Base-by-base conservation (phyloP, 2,888 invertebrate species). In the Aphidoletes aphidimyza region DNA sequence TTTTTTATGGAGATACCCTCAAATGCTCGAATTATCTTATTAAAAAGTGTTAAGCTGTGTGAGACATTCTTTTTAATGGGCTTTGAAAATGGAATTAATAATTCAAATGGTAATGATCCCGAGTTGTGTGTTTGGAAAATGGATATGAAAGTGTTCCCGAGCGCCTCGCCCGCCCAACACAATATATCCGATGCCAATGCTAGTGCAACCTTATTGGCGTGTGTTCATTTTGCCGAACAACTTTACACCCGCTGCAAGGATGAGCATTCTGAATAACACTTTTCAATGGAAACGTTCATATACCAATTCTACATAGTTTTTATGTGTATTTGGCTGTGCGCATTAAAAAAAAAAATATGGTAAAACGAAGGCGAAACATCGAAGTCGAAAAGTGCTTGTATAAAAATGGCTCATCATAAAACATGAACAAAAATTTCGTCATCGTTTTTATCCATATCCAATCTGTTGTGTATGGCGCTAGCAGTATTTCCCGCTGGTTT, bases 291-390 rank as follows among this genome's bases (percentile, higher is more conserved):
- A 42, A 42, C 8, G 42, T 30, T 69, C 69, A 69, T 69, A 69
- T 30, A 69, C 26, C 69, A 69, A 69, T n/a, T 69, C 69, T 9
- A 69, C 69, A 69, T 69, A 69, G 69, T 54, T 54, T 54, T 69
- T 69, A 54, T 69, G 34, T 69, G 26, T 3, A 26, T 3, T 47
- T 47, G 47, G 14, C 14, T 69, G 69, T 69, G n/a, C n/a, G n/a
- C n/a, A n/a, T n/a, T n/a, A n/a, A n/a, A n/a, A n/a, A n/a, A n/a
- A n/a, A n/a, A 69, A 69, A 69, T 69, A 30, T 34, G 34, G 26
- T 30, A 69, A 30, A 3, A 30, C 3, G 22, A 30, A 22, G 26
- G 11, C 1, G 26, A n/a, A n/a, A n/a, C n/a, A n/a, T 5, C 34
- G 14, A 69, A 69, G 30, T 69, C 69, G 69, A 69, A 69, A 69